Base-by-base conservation (phyloP, 2,888 invertebrate genomes). In the Corythucha ciliata region DNA sequence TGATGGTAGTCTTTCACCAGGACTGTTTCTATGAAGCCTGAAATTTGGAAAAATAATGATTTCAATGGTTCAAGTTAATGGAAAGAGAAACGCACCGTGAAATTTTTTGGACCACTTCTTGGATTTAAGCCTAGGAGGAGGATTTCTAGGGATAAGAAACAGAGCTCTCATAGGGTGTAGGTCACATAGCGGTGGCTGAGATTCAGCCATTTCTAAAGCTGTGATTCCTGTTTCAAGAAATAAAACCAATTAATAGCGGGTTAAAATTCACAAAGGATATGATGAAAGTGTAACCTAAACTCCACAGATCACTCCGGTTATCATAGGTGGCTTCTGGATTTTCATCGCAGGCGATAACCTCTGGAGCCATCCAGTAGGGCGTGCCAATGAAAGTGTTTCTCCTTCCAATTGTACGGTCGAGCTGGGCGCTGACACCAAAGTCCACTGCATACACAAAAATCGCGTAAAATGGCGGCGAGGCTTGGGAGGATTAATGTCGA, bases 281-380 rank as follows among this genome's bases (percentile, higher is more conserved):
- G 27, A 24, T 24, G 10, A 16, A 22, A 34, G 12, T 40, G 41
- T 26, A 44, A 63, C 63, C 63, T 46, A 63, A 59, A 57, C 63
- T 63, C 63, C 63, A 59, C 41, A 90, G 75, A 71, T 90, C 90
- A 63, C 87, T 88, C 64, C 90, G 82, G 74, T 96, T 96, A 73
- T 99, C 98, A 67, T 99, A 99, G 18, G 98, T 99, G 54, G 98
- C 97, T 68, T 98, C 97, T 41, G 96, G 93, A 73, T 98, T 98
- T 72, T 98, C 97, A 72, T 99, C 98, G 72, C 98, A 99, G 51
- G 97, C 98, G 66, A 98, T 98, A 41, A 97, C 97, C 76, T 97
- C 97, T 2, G 96, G 97, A 33, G 96, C 96, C 97, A 97, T 97
- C 92, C 92, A 92, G 69, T 92, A 92, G 7, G 91, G 92, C 16